phyloP scores from a whole-genome alignment of 2,797 vertebrate species.

The Sebastes paucispinis region DNA sequence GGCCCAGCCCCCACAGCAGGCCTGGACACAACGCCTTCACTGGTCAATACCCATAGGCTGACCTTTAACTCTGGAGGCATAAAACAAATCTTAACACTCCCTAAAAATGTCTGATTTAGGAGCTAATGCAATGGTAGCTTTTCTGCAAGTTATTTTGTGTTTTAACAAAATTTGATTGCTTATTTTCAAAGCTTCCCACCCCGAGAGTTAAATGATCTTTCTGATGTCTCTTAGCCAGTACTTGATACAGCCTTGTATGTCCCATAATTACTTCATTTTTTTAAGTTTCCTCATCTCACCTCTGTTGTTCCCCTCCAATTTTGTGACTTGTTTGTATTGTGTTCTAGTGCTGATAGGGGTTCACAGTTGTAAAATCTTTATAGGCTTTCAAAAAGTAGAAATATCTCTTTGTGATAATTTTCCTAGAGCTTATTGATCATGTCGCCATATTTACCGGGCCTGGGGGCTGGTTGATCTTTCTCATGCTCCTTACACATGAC shows the following conservation, averaged over 20 bases:
- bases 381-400: neutral
- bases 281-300: neutral
- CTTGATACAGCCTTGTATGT: neutral
- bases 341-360: neutral
- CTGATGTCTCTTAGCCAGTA: neutral
- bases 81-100: slow-evolving; percentile 69
- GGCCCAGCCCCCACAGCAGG: slow-evolving; percentile 66
- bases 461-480: slow-evolving; percentile 46
- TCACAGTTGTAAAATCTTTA: neutral
- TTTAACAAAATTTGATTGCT: slow-evolving; percentile 1
- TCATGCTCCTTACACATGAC: slow-evolving; percentile 54
- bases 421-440: slow-evolving; percentile 48
- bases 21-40: slow-evolving; percentile 64
- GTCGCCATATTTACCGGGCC: slow-evolving; percentile 33
- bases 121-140: slow-evolving; percentile 6
- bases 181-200: neutral
- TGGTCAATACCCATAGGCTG: slow-evolving; percentile 76
- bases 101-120: slow-evolving; percentile 65
- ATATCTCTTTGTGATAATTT: slow-evolving; percentile 17
- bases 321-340: neutral
- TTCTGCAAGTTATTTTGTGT: slow-evolving; percentile 14
- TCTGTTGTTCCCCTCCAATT: neutral
- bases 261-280: neutral
- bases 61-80: slow-evolving; percentile 76
- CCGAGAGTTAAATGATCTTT: neutral